A percentile compares a stretch with the other conserved stretches of the same genome.
phyloP scores from a whole-genome alignment of 2,888 invertebrate species.

The Microplitis manilae region DNA sequence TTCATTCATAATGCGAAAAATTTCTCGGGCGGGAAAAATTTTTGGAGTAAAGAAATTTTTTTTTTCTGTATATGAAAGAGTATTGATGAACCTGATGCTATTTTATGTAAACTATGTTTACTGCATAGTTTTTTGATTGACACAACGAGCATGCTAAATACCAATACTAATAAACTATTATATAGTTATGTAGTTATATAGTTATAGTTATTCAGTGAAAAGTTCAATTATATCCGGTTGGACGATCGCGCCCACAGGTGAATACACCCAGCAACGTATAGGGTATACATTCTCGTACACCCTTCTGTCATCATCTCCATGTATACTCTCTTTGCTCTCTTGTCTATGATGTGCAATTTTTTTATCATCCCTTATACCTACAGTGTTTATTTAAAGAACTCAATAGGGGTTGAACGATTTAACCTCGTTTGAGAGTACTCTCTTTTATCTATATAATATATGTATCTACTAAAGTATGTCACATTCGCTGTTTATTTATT shows the following conservation, averaged over 20 bases:
- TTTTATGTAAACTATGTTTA: not conserved
- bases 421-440: conserved; percentile 48
- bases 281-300: not conserved
- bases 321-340: not conserved
- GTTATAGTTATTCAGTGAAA: conserved; percentile 34
- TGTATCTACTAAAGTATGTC: conserved; percentile 23
- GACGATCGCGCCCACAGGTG: conserved; percentile 54
- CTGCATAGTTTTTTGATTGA: not conserved
- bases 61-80: too few species aligned
- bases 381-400: conserved; percentile 54
- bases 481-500: conserved; percentile 22
- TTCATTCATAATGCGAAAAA: too few species aligned
- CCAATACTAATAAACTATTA: not conserved
- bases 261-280: conserved; percentile 47
- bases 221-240: conserved; percentile 55
- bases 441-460: conserved; percentile 4
- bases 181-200: conserved; percentile 7
- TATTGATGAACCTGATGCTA: not conserved
- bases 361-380: conserved; percentile 29
- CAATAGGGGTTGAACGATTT: conserved; percentile 51
- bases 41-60: too few species aligned
- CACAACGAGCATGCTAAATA: not conserved
- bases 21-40: too few species aligned
- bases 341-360: conserved; percentile 27
- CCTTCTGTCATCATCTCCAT: not conserved